A percentile compares a stretch with the other conserved stretches of the same genome.
Evolutionary conservation across 2,797 vertebrate genomes (phyloP).

Genomic region (Carcharodon carcharias): DNA sequence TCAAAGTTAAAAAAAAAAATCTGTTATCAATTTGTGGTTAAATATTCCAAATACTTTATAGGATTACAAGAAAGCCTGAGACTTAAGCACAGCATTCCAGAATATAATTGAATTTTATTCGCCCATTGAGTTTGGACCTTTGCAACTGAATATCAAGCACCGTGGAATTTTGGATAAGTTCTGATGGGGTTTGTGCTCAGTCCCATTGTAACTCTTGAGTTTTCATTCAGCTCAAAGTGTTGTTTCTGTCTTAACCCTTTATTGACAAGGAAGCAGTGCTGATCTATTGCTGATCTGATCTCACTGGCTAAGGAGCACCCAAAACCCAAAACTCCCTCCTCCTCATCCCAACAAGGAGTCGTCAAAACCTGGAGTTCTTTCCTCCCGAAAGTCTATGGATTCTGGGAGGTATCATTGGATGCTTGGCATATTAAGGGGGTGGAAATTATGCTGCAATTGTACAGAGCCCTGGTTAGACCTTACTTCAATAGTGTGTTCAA

Average conservation of each 20-base stretch:
- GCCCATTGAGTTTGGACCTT: background rate
- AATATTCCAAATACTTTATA: conserved; percentile 6
- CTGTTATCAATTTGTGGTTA: background rate
- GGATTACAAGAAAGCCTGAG: conserved; percentile 10
- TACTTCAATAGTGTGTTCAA: background rate
- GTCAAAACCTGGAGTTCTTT: background rate
- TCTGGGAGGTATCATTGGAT: background rate
- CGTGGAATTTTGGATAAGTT: background rate
- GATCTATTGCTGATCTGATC: background rate
- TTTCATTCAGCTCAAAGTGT: background rate
- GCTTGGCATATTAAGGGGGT: background rate
- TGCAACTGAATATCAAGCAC: conserved; percentile 8
- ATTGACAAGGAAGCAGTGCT: background rate
- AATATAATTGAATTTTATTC: conserved; percentile 3
- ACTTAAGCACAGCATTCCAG: background rate
- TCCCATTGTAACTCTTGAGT: background rate
- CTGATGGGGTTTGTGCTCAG: background rate
- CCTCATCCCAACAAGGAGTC: background rate
- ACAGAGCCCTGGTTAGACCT: background rate
- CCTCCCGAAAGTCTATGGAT: too few species aligned
- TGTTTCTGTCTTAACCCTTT: background rate
- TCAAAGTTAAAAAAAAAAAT: background rate
- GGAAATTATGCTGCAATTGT: background rate
- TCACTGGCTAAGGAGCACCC: background rate
- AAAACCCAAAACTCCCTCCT: background rate